phyloP scores from a whole-genome alignment of 1,140 invertebrate genomes.

The Lanistes nyassanus region DNA sequence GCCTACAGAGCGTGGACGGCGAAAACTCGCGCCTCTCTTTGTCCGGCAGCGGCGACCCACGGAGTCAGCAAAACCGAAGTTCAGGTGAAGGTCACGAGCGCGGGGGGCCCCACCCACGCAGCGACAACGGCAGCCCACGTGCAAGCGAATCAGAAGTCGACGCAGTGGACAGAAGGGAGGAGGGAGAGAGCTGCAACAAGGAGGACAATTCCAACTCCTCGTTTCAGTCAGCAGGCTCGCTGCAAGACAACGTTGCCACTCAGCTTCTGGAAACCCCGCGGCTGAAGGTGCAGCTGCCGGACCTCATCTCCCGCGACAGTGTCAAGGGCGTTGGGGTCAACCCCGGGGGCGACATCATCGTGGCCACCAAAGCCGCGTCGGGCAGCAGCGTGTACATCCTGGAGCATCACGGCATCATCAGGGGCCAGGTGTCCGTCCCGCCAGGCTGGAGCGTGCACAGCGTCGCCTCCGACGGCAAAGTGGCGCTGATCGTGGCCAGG shows the following conservation, averaged over 20 bases:
- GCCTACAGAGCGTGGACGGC: constrained; percentile 16
- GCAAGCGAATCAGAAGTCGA: too few species aligned
- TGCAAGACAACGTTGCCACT: constrained; percentile 26
- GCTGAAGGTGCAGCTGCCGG: constrained; percentile 45
- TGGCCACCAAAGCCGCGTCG: constrained; percentile 43
- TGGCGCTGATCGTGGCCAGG: constrained; percentile 49
- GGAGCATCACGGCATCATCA: constrained; percentile 56
- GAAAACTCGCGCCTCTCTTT: background rate
- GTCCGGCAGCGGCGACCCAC: background rate
- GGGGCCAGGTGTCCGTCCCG: constrained; percentile 49
- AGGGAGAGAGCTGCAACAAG: constrained; percentile 21
- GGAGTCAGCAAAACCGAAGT: too few species aligned
- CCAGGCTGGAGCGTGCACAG: constrained; percentile 55
- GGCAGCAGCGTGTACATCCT: constrained; percentile 47
- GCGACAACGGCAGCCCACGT: too few species aligned
- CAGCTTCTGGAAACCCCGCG: constrained; percentile 43
- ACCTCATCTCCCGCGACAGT: constrained; percentile 48
- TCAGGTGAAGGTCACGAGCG: too few species aligned
- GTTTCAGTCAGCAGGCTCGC: constrained; percentile 29
- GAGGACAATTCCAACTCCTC: constrained; percentile 37
- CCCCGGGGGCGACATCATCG: constrained; percentile 51
- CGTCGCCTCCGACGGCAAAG: constrained; percentile 56
- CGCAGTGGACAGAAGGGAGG: background rate
- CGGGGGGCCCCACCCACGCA: too few species aligned
- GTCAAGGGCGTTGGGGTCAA: constrained; percentile 58